Conservation (phyloP, 2,113 vertebrate genomes). For the Centropus unirufus region DNA sequence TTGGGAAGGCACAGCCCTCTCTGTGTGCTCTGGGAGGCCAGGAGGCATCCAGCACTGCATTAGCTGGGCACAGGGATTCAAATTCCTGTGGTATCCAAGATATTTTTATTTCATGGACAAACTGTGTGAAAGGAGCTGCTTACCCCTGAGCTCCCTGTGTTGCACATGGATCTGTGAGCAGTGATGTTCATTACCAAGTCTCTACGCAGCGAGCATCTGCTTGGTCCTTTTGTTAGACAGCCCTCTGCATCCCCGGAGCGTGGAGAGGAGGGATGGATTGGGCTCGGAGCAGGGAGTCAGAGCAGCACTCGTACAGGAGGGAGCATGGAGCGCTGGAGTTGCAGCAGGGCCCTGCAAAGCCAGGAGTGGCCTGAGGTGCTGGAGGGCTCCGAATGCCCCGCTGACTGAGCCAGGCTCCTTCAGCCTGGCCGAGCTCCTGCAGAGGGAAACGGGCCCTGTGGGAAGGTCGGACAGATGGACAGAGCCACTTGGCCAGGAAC, state of each 20-base stretch:
- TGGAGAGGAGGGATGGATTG: neutral
- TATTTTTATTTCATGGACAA: neutral
- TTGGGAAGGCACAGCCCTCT: neutral
- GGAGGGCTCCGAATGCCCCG: neutral
- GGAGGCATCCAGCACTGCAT: neutral
- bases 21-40: neutral
- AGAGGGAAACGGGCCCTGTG: neutral
- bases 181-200: neutral
- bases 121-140: neutral
- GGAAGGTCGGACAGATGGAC: neutral
- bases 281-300: neutral
- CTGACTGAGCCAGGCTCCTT: neutral
- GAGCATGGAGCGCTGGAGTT: accelerated
- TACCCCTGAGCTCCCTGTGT: neutral
- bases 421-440: neutral
- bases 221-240: too few species aligned
- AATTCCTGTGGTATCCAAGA: neutral
- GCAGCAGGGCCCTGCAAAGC: neutral
- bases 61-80: neutral
- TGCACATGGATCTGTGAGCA: neutral
- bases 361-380: neutral
- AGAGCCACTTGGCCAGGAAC: neutral
- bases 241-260: neutral
- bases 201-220: neutral
- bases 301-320: neutral